Base-by-base conservation (phyloP, 2,113 vertebrate species). In the Sander vitreus region DNA sequence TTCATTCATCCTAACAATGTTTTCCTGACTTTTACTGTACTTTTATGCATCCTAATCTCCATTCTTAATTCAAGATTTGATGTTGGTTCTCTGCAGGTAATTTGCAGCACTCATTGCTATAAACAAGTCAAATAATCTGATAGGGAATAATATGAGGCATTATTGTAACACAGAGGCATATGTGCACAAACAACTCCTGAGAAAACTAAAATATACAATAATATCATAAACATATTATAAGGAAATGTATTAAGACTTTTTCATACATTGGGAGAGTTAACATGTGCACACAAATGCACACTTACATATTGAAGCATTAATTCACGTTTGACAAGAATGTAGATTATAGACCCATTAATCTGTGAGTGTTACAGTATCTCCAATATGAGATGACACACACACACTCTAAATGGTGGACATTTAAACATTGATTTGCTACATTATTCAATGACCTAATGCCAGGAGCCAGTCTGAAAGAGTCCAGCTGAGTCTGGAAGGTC, bases 351-450 rank as follows among this genome's bases (percentile, higher is more conserved):
- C 1, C 21, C 8, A 39, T 78, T 59, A 78, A 36, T 39, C 6
- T 77, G 25, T 43, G 36, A 48, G 15, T n/a, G 58, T 25, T 63
- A 36, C 64, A 50, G 43, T 10, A 48, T 64, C 23, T 45, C 19
- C 58, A 55, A 12, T 21, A 63, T 62, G 21, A 57, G 50, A 59
- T 80, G 48, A 72, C 58, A 72, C 54, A 77, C 36, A 48, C 36
- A 72, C 7, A 43, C 33, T 33, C 33, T 33, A 33, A 47, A 47
- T 72, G 39, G 53, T 16, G 39, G 23, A 51, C 6, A 15, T 27
- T 39, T 53, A 12, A 58, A 43, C 67, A 43, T 16, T 43, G 53
- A 70, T 73, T 58, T 47, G 5, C 57, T 30, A 45, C 18, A 54
- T 60, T 57, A 72, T 58, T 65, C 6, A 1, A 21, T 59, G 51